Percentiles rank a stretch among this genome's conserved stretches.
phyloP scores from a whole-genome alignment of 2,113 vertebrate genomes.

The Planiliza haematocheilus region DNA sequence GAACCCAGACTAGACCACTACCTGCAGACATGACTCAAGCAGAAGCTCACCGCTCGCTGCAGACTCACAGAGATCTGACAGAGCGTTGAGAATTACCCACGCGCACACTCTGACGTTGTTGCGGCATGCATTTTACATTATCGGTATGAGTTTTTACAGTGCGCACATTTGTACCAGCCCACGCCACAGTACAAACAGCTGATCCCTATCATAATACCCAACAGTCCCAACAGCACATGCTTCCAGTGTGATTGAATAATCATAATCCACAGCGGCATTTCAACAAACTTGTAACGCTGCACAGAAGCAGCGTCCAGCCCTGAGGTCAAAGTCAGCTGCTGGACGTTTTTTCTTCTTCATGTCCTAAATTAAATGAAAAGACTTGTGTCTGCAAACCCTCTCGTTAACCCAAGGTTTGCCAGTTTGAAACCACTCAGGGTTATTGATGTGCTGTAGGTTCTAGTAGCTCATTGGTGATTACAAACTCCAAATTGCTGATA shows the following conservation, averaged over 20 bases:
- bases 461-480: conserved; percentile 33
- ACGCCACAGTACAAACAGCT: conserved; percentile 69
- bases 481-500: conserved; percentile 35
- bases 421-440: conserved; percentile 40
- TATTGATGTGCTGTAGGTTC: conserved; percentile 36
- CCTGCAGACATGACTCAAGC: conserved; percentile 49
- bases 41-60: conserved; percentile 34
- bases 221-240: conserved; percentile 66
- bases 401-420: conserved; percentile 5
- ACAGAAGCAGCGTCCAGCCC: conserved; percentile 28
- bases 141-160: conserved; percentile 21
- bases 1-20: conserved; percentile 62
- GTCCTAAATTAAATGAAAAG: conserved; percentile 37
- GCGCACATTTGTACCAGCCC: conserved; percentile 60
- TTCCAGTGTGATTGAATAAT: conserved; percentile 70
- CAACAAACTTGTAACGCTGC: conserved; percentile 35
- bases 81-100: conserved; percentile 33
- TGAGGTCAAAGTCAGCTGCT: conserved; percentile 20
- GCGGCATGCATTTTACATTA: conserved; percentile 41
- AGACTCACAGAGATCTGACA: conserved; percentile 43
- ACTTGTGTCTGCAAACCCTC: conserved; percentile 9
- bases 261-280: conserved; percentile 67
- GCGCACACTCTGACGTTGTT: conserved; percentile 36
- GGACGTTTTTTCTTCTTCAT: conserved; percentile 34
- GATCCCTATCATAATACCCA: conserved; percentile 70